These are phyloP conservation scores for Chaetorhynchus papuensis DNA, from an alignment of 2,113 vertebrate genomes.

Conservation along the genomic window DNA sequence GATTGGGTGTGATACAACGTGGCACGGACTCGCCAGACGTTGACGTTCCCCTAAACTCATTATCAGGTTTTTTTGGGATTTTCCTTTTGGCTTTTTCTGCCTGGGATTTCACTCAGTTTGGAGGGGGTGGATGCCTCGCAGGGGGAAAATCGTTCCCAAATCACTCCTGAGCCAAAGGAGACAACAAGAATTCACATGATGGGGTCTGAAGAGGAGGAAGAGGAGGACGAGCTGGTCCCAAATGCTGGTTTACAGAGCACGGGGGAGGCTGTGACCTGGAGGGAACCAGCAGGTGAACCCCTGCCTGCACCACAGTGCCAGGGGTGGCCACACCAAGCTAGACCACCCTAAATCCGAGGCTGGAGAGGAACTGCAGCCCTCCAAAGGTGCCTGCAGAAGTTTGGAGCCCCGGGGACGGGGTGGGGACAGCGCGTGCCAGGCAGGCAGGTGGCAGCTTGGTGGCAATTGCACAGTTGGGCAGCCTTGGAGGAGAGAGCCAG, in stretches of 20 bases:
- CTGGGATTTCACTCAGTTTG: not conserved
- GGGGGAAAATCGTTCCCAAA: not conserved
- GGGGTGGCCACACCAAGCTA: not conserved
- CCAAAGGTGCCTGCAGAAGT: not conserved
- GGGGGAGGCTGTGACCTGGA: not conserved
- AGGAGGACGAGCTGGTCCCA: not conserved
- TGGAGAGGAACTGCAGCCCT: not conserved
- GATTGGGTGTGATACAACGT: rapidly evolving
- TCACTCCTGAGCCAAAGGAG: not conserved
- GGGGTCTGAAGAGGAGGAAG: not conserved
- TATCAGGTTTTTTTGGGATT: not conserved
- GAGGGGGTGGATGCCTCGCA: not conserved
- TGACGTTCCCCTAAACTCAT: not conserved
- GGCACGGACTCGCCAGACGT: rapidly evolving
- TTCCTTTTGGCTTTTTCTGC: not conserved
- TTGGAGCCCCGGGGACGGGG: not conserved
- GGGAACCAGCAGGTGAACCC: not conserved
- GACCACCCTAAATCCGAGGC: rapidly evolving
- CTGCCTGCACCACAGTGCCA: not conserved
- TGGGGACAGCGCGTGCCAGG: not conserved
- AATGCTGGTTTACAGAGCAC: not conserved
- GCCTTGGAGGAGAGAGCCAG: not conserved
- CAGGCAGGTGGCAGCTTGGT: not conserved
- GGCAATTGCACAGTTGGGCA: not conserved
- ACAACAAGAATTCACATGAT: not conserved